Percentiles rank a stretch among this genome's conserved stretches.
phyloP scores from a whole-genome alignment of 2,113 vertebrate genomes.

The Crotalus tigris region DNA sequence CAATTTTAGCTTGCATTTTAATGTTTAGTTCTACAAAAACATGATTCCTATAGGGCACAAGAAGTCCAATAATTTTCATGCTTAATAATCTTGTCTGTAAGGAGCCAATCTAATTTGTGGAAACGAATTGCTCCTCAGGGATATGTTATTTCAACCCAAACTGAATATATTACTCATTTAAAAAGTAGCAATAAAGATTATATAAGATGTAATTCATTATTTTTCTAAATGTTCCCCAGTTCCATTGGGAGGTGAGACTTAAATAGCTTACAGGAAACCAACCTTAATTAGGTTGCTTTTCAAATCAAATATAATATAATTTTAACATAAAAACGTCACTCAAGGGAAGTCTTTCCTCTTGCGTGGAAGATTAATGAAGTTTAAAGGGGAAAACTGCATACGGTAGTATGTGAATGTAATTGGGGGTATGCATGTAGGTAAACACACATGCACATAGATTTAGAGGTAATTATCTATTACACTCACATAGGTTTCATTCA shows the following conservation, averaged over 20 bases:
- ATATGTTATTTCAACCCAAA: slow-evolving; percentile 68
- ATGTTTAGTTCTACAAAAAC: slow-evolving; percentile 35
- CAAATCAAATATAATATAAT: slow-evolving; percentile 68
- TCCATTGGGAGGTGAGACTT: slow-evolving; percentile 60
- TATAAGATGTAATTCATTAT: slow-evolving; percentile 71
- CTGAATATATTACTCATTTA: slow-evolving; percentile 66
- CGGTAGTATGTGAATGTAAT: slow-evolving; percentile 18
- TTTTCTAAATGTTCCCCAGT: slow-evolving; percentile 66
- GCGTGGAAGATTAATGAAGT: slow-evolving; percentile 59
- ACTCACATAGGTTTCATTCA: slow-evolving; percentile 31
- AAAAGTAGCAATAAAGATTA: slow-evolving; percentile 71
- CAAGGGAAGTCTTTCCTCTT: slow-evolving; percentile 64
- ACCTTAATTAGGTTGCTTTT: slow-evolving; percentile 70
- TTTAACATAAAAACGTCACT: slow-evolving; percentile 67
- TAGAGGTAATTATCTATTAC: not conserved
- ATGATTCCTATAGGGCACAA: slow-evolving; percentile 44
- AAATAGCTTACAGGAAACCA: slow-evolving; percentile 65
- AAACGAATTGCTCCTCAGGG: slow-evolving; percentile 66
- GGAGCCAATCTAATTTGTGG: slow-evolving; percentile 67
- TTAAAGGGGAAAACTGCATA: slow-evolving; percentile 29
- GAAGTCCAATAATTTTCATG: slow-evolving; percentile 63
- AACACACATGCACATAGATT: slow-evolving; percentile 2
- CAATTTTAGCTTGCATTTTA: slow-evolving; percentile 27
- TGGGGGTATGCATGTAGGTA: not conserved
- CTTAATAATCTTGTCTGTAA: slow-evolving; percentile 67